Evolutionary conservation across 2,888 invertebrate genomes (phyloP), one percentile per base, ranked within the genome.

Genomic region (Rhaphigaster nebulosa): DNA sequence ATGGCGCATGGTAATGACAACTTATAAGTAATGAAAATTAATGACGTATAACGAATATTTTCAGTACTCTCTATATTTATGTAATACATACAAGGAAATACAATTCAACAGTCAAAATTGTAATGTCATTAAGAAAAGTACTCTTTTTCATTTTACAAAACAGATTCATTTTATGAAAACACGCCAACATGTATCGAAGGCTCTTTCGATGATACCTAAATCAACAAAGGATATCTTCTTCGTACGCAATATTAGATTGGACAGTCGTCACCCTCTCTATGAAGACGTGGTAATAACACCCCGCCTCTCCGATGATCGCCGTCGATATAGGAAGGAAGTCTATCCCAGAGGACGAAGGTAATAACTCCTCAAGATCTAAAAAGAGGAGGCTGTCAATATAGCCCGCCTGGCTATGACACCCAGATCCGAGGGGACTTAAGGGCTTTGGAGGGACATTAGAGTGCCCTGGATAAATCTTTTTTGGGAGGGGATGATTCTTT

Each of bases 321-420:
- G 38, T 8, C 70, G 70, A 76, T 76, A 76, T 34, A 76, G 70
- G 70, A 76, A 76, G 70, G 70, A 76, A 38, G 70, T 76, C 70
- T 76, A 76, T 76, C 70, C 70, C 70, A 34, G 70, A 76, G 70
- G 70, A 76, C 70, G 34, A 23, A 38, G 70, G 70, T 76, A 76
- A 76, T 76, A 76, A 76, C 70, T 76, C 70, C 70, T 38, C 70
- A 20, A 38, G 34, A 76, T 76, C 70, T 76, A 76, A 76, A 76
- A 76, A 76, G 70, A 34, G 70, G 70, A 76, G 34, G 34, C 70
- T 76, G 70, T 76, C 70, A 76, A 76, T 76, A 76, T 76, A 26
- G 34, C 20, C 38, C 34, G 20, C 34, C 70, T 76, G 89, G 89
- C 65, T 76, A 89, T 89, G 89, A 89, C 89, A 89, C 89, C 60